phyloP scores from a whole-genome alignment of 53 echinoderm and acorn worm species.

The Hippasteria phrygiana region DNA sequence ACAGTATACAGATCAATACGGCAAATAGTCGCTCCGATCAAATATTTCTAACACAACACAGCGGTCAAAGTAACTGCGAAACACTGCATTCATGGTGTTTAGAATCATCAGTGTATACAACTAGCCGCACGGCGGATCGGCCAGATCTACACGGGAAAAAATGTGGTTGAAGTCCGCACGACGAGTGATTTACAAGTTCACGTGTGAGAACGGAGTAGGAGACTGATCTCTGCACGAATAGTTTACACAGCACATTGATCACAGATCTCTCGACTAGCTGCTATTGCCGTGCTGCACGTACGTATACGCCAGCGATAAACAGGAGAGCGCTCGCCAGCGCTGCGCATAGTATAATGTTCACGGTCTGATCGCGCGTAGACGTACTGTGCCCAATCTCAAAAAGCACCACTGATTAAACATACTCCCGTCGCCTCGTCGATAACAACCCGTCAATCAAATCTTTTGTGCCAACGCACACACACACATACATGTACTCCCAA shows the following conservation, averaged over 20 bases:
- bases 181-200: constrained; percentile 63
- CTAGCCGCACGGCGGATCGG: neutral
- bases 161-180: constrained; percentile 36
- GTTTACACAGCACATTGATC: constrained; percentile 15
- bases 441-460: constrained; percentile 66
- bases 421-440: constrained; percentile 65
- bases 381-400: constrained; percentile 55
- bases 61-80: constrained; percentile 22
- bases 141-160: neutral
- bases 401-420: constrained; percentile 68
- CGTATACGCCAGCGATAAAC: constrained; percentile 22
- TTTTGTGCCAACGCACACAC: constrained; percentile 50
- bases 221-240: constrained; percentile 18
- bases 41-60: constrained; percentile 18
- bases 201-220: constrained; percentile 15
- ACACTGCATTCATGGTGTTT: constrained; percentile 21
- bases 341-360: constrained; percentile 22
- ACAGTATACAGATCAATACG: constrained; percentile 50
- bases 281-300: neutral
- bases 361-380: constrained; percentile 22
- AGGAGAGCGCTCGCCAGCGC: neutral
- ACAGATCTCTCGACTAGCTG: neutral
- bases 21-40: constrained; percentile 10
- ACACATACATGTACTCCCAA: neutral
- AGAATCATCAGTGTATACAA: neutral